A percentile compares a stretch with the other conserved stretches of the same genome.
phyloP scores from a whole-genome alignment of 2,888 invertebrate species.

The Mythimna loreyi region DNA sequence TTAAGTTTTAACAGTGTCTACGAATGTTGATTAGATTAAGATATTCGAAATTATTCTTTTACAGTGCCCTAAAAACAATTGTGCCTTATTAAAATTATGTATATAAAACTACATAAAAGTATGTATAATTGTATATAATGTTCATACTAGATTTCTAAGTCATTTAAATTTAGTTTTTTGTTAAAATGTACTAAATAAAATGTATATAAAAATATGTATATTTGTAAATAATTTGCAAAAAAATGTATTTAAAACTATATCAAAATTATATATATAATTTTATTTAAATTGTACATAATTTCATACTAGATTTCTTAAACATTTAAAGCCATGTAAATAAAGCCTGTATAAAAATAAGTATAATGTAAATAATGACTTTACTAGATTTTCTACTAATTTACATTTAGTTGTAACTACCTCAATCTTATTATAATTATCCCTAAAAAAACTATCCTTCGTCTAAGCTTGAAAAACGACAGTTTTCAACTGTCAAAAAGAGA shows the following conservation, averaged over 20 bases:
- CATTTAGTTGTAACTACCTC: neutral
- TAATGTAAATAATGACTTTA: neutral
- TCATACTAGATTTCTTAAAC: too few species aligned
- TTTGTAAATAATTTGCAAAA: slow-evolving; percentile 5
- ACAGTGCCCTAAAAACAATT: neutral
- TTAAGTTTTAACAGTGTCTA: neutral
- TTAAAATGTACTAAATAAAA: neutral
- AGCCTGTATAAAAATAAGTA: too few species aligned
- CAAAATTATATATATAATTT: too few species aligned
- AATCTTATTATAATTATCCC: neutral
- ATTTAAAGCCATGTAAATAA: neutral
- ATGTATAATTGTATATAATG: neutral
- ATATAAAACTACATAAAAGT: too few species aligned
- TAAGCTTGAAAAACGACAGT: slow-evolving; percentile 46
- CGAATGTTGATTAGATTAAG: too few species aligned
- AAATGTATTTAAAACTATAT: too few species aligned
- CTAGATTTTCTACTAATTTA: neutral
- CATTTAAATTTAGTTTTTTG: neutral
- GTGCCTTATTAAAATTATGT: neutral
- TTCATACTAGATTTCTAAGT: neutral
- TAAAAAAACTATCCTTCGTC: slow-evolving; percentile 23
- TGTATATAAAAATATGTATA: too few species aligned
- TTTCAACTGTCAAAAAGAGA: slow-evolving; percentile 56
- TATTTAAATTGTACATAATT: neutral
- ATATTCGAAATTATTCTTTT: neutral